Evolutionary conservation across 2,113 vertebrate species (phyloP).

Genomic region (Cochlearius cochlearius): DNA sequence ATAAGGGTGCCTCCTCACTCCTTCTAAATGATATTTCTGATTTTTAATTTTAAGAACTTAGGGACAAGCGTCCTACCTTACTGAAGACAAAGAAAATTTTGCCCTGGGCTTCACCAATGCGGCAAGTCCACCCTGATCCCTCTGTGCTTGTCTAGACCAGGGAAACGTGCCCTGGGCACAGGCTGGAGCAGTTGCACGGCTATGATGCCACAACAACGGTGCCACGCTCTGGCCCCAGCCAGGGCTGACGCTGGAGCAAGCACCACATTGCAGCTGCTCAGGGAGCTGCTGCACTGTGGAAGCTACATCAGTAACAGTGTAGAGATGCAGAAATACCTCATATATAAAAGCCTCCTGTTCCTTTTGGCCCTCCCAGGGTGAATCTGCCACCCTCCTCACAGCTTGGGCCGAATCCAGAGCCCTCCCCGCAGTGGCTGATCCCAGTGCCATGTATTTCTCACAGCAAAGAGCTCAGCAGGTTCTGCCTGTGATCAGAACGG

Average conservation of each 20-base stretch:
- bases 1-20: background rate
- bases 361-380: background rate
- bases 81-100: background rate
- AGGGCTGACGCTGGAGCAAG: background rate
- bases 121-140: background rate
- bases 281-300: background rate
- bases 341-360: background rate
- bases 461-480: background rate
- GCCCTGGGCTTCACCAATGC: background rate
- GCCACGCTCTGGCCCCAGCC: rapidly evolving
- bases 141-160: background rate
- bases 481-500: background rate
- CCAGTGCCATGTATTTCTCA: background rate
- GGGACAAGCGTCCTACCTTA: background rate
- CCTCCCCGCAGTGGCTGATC: background rate
- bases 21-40: background rate
- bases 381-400: background rate
- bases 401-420: background rate
- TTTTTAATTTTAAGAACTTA: background rate
- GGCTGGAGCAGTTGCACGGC: background rate
- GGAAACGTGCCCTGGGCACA: background rate
- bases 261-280: rapidly evolving
- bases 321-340: background rate
- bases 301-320: background rate
- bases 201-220: background rate